These are phyloP conservation scores for Macrobrachium nipponense DNA, from an alignment of 1,140 invertebrate genomes.

Conservation along the genomic window DNA sequence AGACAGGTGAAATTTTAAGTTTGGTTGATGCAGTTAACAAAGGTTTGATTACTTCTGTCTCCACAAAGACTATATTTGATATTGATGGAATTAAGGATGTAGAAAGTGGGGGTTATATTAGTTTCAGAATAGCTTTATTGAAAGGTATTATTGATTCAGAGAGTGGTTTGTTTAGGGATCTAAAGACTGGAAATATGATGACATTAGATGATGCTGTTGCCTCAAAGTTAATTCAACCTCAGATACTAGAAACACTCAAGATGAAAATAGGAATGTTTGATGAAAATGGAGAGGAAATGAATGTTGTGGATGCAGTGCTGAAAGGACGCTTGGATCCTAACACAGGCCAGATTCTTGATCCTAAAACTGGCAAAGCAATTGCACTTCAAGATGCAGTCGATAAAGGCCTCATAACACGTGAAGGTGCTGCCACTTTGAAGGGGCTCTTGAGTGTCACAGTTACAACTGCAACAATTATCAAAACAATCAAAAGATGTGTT, in stretches of 20 bases:
- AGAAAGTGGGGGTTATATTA: slow-evolving; percentile 83
- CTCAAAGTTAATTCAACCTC: slow-evolving; percentile 75
- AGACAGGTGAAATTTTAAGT: slow-evolving; percentile 77
- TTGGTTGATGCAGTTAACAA: slow-evolving; percentile 85
- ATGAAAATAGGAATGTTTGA: slow-evolving; percentile 83
- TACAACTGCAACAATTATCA: slow-evolving; percentile 85
- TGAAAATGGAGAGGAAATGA: slow-evolving; percentile 77
- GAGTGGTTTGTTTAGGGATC: slow-evolving; percentile 80
- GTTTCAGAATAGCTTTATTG: slow-evolving; percentile 85
- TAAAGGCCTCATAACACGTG: slow-evolving; percentile 83
- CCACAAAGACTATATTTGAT: slow-evolving; percentile 89
- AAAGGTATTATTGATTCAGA: slow-evolving; percentile 83
- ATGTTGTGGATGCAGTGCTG: slow-evolving; percentile 86
- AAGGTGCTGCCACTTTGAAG: slow-evolving; percentile 86
- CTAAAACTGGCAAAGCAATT: slow-evolving; percentile 79
- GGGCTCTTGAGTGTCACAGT: slow-evolving; percentile 86
- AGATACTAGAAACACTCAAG: slow-evolving; percentile 87
- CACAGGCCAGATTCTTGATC: slow-evolving; percentile 86
- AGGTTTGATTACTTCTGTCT: slow-evolving; percentile 88
- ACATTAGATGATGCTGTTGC: slow-evolving; percentile 74
- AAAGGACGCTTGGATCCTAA: slow-evolving; percentile 85
- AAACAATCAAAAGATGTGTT: slow-evolving; percentile 82
- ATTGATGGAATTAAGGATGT: slow-evolving; percentile 91
- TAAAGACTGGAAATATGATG: slow-evolving; percentile 80
- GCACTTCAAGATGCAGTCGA: slow-evolving; percentile 88